These are phyloP conservation scores for Drosophila leonis DNA, from an alignment of 2,888 invertebrate genomes.

Conservation along the genomic window DNA sequence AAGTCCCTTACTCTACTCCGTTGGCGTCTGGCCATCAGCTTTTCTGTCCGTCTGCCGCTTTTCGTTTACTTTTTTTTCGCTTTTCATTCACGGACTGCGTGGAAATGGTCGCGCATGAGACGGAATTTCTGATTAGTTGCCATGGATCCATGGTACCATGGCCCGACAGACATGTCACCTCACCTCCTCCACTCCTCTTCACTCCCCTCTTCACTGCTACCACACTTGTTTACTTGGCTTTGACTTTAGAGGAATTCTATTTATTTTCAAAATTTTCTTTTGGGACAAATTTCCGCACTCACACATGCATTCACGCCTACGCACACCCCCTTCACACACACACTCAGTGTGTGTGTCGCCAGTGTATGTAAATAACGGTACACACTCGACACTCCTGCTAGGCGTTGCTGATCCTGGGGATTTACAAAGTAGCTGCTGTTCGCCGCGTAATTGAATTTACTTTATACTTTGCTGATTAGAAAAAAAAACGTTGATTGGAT, in stretches of 20 bases:
- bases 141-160: slow-evolving; percentile 55
- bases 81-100: slow-evolving; percentile 45
- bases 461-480: slow-evolving; percentile 79
- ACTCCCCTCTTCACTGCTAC: not conserved
- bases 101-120: slow-evolving; percentile 74
- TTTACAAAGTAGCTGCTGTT: slow-evolving; percentile 71
- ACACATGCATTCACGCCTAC: slow-evolving; percentile 37
- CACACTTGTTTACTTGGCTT: slow-evolving; percentile 70
- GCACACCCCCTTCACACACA: slow-evolving; percentile 47
- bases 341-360: not conserved
- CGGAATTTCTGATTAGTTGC: slow-evolving; percentile 76
- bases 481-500: slow-evolving; percentile 72
- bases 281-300: slow-evolving; percentile 62
- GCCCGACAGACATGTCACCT: slow-evolving; percentile 20
- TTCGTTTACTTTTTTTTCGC: slow-evolving; percentile 9
- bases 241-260: slow-evolving; percentile 80
- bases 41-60: slow-evolving; percentile 33
- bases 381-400: slow-evolving; percentile 38
- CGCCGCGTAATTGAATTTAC: slow-evolving; percentile 79
- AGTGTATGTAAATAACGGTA: slow-evolving; percentile 54
- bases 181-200: not conserved
- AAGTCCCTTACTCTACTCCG: not conserved
- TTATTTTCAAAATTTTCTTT: slow-evolving; percentile 75
- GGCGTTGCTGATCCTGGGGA: slow-evolving; percentile 73
- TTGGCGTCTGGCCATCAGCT: slow-evolving; percentile 23